Base-by-base conservation (phyloP, 2,113 vertebrate genomes). In the Dunckerocampus dactyliophorus region DNA sequence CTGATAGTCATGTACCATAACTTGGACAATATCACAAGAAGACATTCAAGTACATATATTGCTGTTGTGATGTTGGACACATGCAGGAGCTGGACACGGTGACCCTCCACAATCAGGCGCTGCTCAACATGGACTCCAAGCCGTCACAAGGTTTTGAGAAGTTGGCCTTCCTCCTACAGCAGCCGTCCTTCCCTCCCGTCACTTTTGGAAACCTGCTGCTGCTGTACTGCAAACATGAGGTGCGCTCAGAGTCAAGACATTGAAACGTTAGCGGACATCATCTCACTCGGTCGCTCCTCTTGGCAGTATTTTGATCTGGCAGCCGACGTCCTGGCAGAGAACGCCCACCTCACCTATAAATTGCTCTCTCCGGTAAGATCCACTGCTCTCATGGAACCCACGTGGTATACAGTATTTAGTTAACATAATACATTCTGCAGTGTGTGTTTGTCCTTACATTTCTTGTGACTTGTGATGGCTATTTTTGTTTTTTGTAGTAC, bases 271-370 rank as follows among this genome's bases (percentile, higher is more conserved):
- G 11, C 12, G 14, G 14, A 34, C n/a, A 11, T 6, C 11, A 34
- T 47, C 14, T 50, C 42, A 22, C 43, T 21, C 51, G 65, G 59
- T 34, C 47, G 37, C 16, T 59, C 46, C 21, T 43, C 60, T 20
- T 21, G 19, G 13, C 72, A 98, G 85, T 98, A 97, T 77, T 99
- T 94, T 0, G 94, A 95, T 88, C 85, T 99, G 76, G 95, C 94
- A 10, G 96, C 95, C 2, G 95, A 99, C 46, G 95, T 99, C 47
- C 83, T 99, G 88, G 96, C 96, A 56, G 96, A 99, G 75, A 99
- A 98, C 34, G 93, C 94, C 13, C 96, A 96, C 45, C 88, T 98
- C 62, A 99, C 96, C 8, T 97, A 95, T 75, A 98, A 93, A 75
- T 91, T 94, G 69, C 95, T 99, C 50, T 92, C 93, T 0, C 92